A percentile compares a stretch with the other conserved stretches of the same genome.
These are phyloP conservation scores for Sabellastarte sp. DNA, from an alignment of 2,888 invertebrate genomes.

Conservation along the genomic window DNA sequence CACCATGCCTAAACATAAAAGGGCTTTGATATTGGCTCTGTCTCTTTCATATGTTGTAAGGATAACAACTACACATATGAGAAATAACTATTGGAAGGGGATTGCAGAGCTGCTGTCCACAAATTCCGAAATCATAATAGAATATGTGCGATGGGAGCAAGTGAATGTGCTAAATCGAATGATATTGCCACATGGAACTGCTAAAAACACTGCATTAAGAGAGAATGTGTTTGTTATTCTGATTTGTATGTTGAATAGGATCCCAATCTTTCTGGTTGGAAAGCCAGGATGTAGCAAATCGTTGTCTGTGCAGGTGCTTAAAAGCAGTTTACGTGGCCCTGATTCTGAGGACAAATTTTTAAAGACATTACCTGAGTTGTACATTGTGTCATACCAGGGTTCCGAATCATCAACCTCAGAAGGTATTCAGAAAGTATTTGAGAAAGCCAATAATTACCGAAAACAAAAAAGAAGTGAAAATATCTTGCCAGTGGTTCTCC, in stretches of 20 bases:
- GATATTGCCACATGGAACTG: not conserved
- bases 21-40: not conserved
- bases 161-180: not conserved
- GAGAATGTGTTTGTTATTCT: not conserved
- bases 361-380: not conserved
- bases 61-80: not conserved
- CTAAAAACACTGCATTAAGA: not conserved
- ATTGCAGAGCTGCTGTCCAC: not conserved
- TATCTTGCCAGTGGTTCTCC: not conserved
- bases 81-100: not conserved
- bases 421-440: not conserved
- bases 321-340: not conserved
- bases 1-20: too few relatives aligned
- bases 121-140: not conserved
- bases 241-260: not conserved
- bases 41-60: not conserved
- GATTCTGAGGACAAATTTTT: not conserved
- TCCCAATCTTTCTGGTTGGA: not conserved
- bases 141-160: not conserved
- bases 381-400: not conserved
- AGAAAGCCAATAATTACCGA: not conserved
- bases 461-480: not conserved
- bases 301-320: not conserved
- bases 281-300: not conserved
- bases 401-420: not conserved